These are phyloP conservation scores for Dinothrombium tinctorium DNA, from an alignment of 1,140 invertebrate species.

Conservation along the genomic window DNA sequence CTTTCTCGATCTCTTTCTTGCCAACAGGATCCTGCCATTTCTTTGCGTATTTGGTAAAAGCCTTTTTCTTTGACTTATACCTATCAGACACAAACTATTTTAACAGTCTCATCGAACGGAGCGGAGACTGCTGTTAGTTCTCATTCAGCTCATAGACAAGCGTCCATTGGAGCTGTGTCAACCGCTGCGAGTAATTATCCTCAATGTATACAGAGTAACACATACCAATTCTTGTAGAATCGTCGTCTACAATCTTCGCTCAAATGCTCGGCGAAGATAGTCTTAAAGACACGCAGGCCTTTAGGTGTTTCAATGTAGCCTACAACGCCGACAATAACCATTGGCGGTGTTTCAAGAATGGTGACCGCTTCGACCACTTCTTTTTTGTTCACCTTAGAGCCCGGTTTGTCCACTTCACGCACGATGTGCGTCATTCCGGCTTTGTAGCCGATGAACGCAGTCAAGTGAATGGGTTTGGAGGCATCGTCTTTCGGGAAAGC, in stretches of 20 bases:
- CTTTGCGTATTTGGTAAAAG: constrained; percentile 91
- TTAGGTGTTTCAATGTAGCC: constrained; percentile 97
- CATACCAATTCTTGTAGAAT: constrained; percentile 99
- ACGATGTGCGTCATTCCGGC: constrained; percentile 99
- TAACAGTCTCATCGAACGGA: neutral
- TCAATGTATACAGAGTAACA: constrained; percentile 13
- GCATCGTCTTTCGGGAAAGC: constrained; percentile 98
- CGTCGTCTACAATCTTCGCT: constrained; percentile 90
- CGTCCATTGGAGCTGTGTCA: too few species aligned
- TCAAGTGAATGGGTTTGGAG: constrained; percentile 86
- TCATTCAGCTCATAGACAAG: too few species aligned
- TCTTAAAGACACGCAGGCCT: constrained; percentile 75
- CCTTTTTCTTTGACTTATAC: constrained; percentile 99
- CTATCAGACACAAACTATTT: constrained; percentile 29
- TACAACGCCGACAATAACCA: constrained; percentile 89
- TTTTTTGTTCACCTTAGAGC: constrained; percentile 99
- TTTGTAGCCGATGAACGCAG: constrained; percentile 93
- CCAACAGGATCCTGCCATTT: constrained; percentile 95
- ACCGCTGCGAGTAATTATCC: too few species aligned
- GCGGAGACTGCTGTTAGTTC: too few species aligned
- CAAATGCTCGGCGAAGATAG: constrained; percentile 95
- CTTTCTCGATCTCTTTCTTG: constrained; percentile 84
- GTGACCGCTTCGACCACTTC: constrained; percentile 98
- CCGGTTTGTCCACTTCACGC: constrained; percentile 91
- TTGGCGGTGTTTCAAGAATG: constrained; percentile 90